Base-by-base conservation (phyloP, 2,888 invertebrate species). In the Brachyptera putata region DNA sequence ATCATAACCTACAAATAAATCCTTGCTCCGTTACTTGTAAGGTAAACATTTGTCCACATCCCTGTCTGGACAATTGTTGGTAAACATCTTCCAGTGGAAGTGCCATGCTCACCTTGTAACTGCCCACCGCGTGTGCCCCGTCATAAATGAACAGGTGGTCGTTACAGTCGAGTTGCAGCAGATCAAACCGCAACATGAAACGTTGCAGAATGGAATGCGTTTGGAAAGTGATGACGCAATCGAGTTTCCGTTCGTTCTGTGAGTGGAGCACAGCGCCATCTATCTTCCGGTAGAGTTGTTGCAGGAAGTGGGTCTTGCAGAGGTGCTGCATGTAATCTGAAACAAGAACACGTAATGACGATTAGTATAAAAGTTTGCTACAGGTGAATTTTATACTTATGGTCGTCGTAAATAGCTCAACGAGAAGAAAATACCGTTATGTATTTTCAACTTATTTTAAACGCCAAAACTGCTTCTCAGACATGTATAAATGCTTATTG, bases 121-220 rank as follows among this genome's bases (percentile, higher is more conserved):
- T 86, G 57, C 90, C 89, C 49, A 90, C 91, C 50, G 91, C 90
- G 72, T 94, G 93, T 14, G 93, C 93, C 1, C 94, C 94, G 76
- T 95, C 95, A 74, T 91, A 95, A 72, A 95, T 90, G 71, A 87
- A 90, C 58, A 95, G 85, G 76, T 93, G 93, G 77, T 95, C 95
- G 74, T 94, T 94, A 79, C 95, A 95, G 78, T 95, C 95, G 65
- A 95, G 81, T 75, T 92, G 91, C 69, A 95, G 82, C 75, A 89
- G 84, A 74, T 95, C 94, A 77, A 95, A 95, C 71, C 94, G 85
- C 70, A 95, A 83, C 91, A 95, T 94, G 77, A 95, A 95, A 69
- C 92, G 83, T 79, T 95, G 95, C 70, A 94, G 81, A 70, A 95
- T 91, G 74, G 93, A 91, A 78, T 94, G 93, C 68, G 95, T 95